Evolutionary conservation across 2,888 invertebrate species (phyloP), one percentile per base, ranked within the genome.

Genomic region (Drosophila leonis): DNA sequence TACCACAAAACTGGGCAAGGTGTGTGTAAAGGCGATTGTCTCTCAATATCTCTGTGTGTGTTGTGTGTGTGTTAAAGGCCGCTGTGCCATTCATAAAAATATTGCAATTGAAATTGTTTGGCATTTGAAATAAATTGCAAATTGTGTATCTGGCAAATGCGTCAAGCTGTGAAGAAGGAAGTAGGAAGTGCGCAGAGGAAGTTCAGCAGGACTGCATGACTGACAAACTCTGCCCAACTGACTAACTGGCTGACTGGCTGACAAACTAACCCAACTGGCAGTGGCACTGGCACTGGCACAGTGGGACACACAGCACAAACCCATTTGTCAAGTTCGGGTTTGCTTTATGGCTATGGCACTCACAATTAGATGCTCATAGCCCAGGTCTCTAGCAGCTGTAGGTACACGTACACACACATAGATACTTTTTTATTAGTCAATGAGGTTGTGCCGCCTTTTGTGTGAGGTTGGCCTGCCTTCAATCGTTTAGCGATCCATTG

Each of bases 121-220:
- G 81, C 75, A 87, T 87, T 87, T 76, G 75, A 84, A 87, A 87
- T 89, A 78, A 88, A 87, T 88, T 88, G 89, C 86, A 73, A 87
- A 88, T 83, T 83, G 80, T 80, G 85, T 81, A 86, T 82, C 80
- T 80, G 46, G 49, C 56, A 65, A 54, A 80, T 56, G 73, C 56
- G 49, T 72, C 84, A 78, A 60, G 75, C 80, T 82, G 87, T 61
- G 81, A 64, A 79, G 78, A 75, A 88, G 87, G 87, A 88, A 88
- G 86, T 83, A 80, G 83, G 84, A 87, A 83, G 78, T 76, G 72
- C 60, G 82, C 69, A 71, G 41, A 78, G 77, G 78, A 77, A 78
- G 75, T 78, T 62, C 41, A 33, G 61, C 59, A 56, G 65, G 65
- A 44, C 44, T 44, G 44, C 64, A 68, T 63, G 70, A 74, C 63